Evolutionary conservation across 2,888 invertebrate species (phyloP), one percentile per base, ranked within the genome.

Genomic region (Drosophila lacicola): DNA sequence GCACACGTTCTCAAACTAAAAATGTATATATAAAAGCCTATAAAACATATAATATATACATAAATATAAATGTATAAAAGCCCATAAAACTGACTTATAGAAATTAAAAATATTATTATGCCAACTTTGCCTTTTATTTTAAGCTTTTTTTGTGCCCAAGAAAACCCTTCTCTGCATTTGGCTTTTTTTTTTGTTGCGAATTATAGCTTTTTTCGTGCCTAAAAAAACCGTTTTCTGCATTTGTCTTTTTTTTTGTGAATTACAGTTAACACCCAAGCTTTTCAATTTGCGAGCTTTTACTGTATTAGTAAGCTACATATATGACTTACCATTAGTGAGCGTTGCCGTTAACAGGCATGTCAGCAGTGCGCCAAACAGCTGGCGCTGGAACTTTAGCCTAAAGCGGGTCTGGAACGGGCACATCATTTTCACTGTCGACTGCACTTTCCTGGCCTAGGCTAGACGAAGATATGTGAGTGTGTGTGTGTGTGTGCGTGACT

Each of bases 381-480:
- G 85, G 70, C 64, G 68, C 63, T 86, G 75, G 67, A 71, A 55
- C 56, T 68, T 76, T 47, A 50, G 70, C 60, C 72, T 67, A 57
- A 39, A 69, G 70, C 67, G 65, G 61, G 37, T 55, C 70, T 72
- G 74, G 56, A 57, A 63, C 54, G 79, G 67, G 89, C 66, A 77
- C 89, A 88, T 90, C 88, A 88, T 90, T 89, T 90, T 88, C 82
- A 88, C 83, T 89, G 83, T 50, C 82, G 77, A 69, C 70, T 74
- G 82, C 88, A 87, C 87, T 89, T 90, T 90, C 84, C 74, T 80
- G 76, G 75, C 71, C 68, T 76, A 75, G 76, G 67, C 62, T 65
- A 78, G 74, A 74, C 68, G 33, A 45, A 37, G 42, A 42, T 33
- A 29, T 14, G 37, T 61, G 44, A 70, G 47, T 53, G 51, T 68